Conservation (phyloP, 2,888 invertebrate species). For the Drosophila meridiana region DNA sequence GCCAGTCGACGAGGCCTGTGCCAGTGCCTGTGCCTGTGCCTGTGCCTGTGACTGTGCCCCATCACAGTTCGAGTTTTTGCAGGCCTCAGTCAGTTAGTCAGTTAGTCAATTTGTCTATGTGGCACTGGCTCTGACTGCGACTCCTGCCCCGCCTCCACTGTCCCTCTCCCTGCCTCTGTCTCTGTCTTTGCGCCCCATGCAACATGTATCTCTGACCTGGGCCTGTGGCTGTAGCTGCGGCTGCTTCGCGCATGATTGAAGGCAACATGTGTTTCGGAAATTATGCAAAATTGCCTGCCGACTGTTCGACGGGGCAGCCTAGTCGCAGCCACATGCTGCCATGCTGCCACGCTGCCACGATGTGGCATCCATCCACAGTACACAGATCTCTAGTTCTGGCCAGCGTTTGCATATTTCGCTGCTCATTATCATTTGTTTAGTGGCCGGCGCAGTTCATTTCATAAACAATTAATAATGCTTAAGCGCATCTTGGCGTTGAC, state of each 20-base stretch:
- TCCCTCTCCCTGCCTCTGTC: neutral
- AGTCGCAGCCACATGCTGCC: constrained; percentile 29
- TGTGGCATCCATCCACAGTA: constrained; percentile 10
- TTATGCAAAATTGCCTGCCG: constrained; percentile 79
- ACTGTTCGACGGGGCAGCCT: constrained; percentile 30
- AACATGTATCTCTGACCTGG: constrained; percentile 28
- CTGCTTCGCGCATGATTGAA: constrained; percentile 80
- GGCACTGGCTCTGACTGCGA: constrained; percentile 19
- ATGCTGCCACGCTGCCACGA: constrained; percentile 25
- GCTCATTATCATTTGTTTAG: constrained; percentile 76
- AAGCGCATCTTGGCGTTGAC: constrained; percentile 78
- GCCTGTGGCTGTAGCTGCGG: constrained; percentile 35
- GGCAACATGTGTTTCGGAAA: constrained; percentile 83
- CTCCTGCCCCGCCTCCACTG: constrained; percentile 4
- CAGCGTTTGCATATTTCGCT: constrained; percentile 70
- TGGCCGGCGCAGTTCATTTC: constrained; percentile 75
- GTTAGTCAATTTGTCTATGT: constrained; percentile 79
- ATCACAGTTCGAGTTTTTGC: constrained; percentile 18
- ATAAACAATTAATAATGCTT: constrained; percentile 78
- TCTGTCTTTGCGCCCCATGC: neutral
- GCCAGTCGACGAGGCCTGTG: constrained; percentile 33
- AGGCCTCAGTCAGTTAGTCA: constrained; percentile 49
- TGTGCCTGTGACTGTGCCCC: constrained; percentile 22
- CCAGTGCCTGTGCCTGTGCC: constrained; percentile 2
- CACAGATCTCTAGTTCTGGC: constrained; percentile 8